phyloP scores from a whole-genome alignment of 2,888 invertebrate species.

The Euclidia mi region DNA sequence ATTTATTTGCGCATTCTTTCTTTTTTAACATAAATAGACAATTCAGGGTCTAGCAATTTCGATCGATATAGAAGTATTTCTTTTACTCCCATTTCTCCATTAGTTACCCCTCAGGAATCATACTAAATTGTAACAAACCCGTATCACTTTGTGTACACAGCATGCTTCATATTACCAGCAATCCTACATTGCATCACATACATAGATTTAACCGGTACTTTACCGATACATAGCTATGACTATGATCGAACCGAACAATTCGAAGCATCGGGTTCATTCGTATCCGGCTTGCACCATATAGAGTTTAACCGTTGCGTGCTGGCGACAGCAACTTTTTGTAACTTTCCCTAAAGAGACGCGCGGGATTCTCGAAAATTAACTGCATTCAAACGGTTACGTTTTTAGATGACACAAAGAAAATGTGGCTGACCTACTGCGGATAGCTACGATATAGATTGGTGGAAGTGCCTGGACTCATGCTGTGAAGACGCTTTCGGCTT shows the following conservation, averaged over 20 bases:
- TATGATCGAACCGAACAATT: constrained; percentile 6
- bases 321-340: constrained; percentile 51
- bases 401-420: constrained; percentile 42
- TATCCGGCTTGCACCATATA: constrained; percentile 53
- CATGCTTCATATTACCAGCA: no score
- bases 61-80: no score
- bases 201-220: background rate
- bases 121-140: no score
- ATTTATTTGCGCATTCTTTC: no score
- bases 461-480: constrained; percentile 6
- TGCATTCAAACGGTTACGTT: constrained; percentile 48
- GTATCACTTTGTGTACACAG: no score
- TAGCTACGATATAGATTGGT: constrained; percentile 5
- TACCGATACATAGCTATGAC: constrained; percentile 9
- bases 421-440: constrained; percentile 38
- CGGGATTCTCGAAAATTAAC: constrained; percentile 63
- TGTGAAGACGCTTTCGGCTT: no score
- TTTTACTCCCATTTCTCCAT: no score
- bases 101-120: no score
- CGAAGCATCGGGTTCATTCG: constrained; percentile 24
- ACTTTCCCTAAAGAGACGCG: constrained; percentile 46
- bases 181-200: no score
- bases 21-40: no score
- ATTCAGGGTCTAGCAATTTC: no score
- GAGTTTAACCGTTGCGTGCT: constrained; percentile 46